Conservation (phyloP, 2,888 invertebrate species). For the Altica lythri region DNA sequence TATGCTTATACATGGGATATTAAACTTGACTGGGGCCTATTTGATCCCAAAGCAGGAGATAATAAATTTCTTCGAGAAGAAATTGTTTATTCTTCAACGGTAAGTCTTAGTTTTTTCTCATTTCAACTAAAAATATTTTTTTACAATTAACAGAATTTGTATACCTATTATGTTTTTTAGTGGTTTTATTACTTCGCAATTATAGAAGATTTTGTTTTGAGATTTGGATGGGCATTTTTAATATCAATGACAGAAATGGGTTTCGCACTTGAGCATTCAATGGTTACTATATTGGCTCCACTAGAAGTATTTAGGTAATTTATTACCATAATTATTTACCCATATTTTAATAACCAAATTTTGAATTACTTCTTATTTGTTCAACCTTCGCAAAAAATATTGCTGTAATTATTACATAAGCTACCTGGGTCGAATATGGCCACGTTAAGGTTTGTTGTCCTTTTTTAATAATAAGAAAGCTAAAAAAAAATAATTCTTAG, state of each 20-base stretch:
- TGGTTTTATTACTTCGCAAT: slow-evolving; percentile 96
- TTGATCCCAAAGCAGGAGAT: slow-evolving; percentile 89
- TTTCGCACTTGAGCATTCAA: slow-evolving; percentile 75
- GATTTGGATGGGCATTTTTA: slow-evolving; percentile 92
- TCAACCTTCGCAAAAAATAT: too few species aligned
- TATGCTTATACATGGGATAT: slow-evolving; percentile 99
- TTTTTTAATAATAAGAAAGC: too few species aligned
- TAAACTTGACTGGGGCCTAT: slow-evolving; percentile 98
- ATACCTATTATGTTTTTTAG: slow-evolving; percentile 58
- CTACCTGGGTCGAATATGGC: too few species aligned
- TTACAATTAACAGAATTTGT: slow-evolving; percentile 1
- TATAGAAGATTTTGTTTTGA: slow-evolving; percentile 88
- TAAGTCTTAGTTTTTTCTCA: slow-evolving; percentile 56
- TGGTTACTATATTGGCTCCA: slow-evolving; percentile 82
- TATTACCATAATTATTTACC: background rate
- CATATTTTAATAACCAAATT: background rate
- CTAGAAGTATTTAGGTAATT: slow-evolving; percentile 85
- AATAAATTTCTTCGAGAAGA: slow-evolving; percentile 92
- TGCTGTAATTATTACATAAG: too few species aligned
- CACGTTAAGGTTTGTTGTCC: too few species aligned
- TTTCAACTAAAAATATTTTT: background rate
- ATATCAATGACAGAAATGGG: slow-evolving; percentile 83
- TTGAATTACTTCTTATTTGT: too few species aligned
- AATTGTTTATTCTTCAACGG: slow-evolving; percentile 91
- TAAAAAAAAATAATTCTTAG: too few species aligned